phyloP scores from a whole-genome alignment of 2,888 invertebrate genomes.

The Hypolimnas misippus region DNA sequence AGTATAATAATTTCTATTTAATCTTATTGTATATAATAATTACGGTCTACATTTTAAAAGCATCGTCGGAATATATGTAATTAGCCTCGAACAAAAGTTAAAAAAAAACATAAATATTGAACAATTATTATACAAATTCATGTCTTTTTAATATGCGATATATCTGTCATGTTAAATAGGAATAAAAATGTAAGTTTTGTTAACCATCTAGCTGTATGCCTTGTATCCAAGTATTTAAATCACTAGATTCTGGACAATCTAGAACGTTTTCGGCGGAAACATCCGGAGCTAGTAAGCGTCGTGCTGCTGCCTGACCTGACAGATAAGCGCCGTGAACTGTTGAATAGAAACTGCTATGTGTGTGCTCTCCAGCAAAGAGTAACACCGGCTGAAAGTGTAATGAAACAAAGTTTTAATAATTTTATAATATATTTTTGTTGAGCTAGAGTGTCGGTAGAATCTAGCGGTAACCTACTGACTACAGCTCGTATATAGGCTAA shows the following conservation, averaged over 20 bases:
- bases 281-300: constrained; percentile 86
- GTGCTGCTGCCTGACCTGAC: constrained; percentile 92
- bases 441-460: too few relatives aligned
- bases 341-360: constrained; percentile 96
- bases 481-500: too few relatives aligned
- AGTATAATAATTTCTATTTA: constrained; percentile 29
- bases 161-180: constrained; percentile 46
- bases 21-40: constrained; percentile 26
- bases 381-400: constrained; percentile 88
- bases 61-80: constrained; percentile 7
- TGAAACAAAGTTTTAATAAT: not conserved
- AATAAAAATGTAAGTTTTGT: constrained; percentile 40
- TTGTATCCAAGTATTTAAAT: constrained; percentile 94
- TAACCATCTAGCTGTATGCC: constrained; percentile 89
- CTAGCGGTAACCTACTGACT: too few relatives aligned
- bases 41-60: constrained; percentile 7
- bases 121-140: constrained; percentile 25
- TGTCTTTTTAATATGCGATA: constrained; percentile 35
- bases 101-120: constrained; percentile 17
- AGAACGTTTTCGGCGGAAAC: constrained; percentile 86
- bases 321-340: constrained; percentile 97
- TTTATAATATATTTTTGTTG: too few relatives aligned
- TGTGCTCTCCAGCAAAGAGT: constrained; percentile 97
- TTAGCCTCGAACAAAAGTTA: constrained; percentile 13
- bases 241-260: constrained; percentile 90